These are phyloP conservation scores for Cephus nigrinus DNA, from an alignment of 2,888 invertebrate species.

Conservation along the genomic window DNA sequence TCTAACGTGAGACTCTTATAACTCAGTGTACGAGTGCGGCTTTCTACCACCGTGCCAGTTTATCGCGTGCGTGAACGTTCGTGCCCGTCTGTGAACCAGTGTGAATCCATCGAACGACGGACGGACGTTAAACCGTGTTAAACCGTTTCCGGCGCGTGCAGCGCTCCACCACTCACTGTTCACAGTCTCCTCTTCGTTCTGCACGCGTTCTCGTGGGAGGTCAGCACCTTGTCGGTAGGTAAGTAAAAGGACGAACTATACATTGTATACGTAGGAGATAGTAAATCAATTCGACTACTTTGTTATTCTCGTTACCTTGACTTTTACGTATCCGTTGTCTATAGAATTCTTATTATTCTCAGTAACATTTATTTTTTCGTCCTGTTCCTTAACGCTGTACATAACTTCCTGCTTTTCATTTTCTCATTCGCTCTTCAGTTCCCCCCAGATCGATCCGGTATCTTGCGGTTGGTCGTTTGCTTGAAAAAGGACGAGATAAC, in stretches of 20 bases:
- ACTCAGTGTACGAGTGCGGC: not conserved
- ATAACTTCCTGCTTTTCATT: not conserved
- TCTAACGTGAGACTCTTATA: not conserved
- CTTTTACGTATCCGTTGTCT: not conserved
- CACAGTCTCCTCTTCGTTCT: not conserved
- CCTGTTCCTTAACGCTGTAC: not conserved
- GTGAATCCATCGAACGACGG: not conserved
- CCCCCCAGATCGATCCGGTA: not conserved
- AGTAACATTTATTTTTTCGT: not conserved
- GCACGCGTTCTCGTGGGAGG: slow-evolving; percentile 34
- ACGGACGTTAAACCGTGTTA: slow-evolving; percentile 7
- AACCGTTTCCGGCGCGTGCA: slow-evolving; percentile 7
- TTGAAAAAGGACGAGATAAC: not conserved
- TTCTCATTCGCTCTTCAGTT: not conserved
- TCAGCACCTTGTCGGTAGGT: slow-evolving; percentile 41
- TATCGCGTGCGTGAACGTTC: slow-evolving; percentile 2
- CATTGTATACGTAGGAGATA: not conserved
- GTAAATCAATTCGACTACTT: not conserved
- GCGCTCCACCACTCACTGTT: not conserved
- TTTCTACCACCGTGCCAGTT: not conserved
- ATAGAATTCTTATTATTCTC: not conserved
- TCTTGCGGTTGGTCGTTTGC: not conserved
- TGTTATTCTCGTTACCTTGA: not conserved
- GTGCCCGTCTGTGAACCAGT: not conserved
- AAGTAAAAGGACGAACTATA: slow-evolving; percentile 21